Percentiles rank a stretch among this genome's conserved stretches.
phyloP scores from a whole-genome alignment of 2,113 vertebrate genomes.

The Pluvianellus socialis region DNA sequence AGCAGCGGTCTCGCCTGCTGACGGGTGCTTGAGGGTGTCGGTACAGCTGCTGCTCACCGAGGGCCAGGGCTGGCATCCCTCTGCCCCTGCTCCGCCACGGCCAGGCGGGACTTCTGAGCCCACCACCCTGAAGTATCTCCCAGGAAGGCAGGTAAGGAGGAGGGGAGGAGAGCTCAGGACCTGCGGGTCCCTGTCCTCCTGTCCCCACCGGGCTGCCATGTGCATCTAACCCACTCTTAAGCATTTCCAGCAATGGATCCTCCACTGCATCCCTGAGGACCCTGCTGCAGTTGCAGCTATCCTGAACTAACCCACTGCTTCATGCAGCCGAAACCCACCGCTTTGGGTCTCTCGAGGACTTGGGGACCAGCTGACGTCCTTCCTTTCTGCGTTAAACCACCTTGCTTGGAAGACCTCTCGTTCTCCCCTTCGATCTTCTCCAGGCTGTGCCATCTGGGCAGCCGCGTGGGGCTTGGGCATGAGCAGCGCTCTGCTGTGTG shows the following conservation, averaged over 20 bases:
- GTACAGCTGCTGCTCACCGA: background rate
- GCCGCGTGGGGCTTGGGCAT: fast-evolving
- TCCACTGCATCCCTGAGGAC: background rate
- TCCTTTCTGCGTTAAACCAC: background rate
- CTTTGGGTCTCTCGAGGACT: background rate
- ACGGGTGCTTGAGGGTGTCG: background rate
- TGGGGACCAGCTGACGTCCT: background rate
- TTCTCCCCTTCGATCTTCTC: background rate
- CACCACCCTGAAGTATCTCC: background rate
- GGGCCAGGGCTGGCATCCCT: background rate
- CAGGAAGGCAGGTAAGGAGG: background rate
- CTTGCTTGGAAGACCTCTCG: background rate
- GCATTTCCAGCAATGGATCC: no score
- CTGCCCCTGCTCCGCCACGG: fast-evolving
- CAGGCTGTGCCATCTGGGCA: fast-evolving
- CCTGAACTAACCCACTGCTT: background rate
- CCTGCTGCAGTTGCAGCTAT: background rate
- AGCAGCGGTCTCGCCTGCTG: fast-evolving
- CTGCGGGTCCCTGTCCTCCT: background rate
- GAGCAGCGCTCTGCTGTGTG: fast-evolving
- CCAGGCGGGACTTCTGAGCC: background rate
- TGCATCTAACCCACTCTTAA: background rate
- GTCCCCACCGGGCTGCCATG: fast-evolving
- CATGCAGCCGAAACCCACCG: background rate
- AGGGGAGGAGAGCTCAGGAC: background rate